Conservation (phyloP, 2,113 vertebrate genomes). For the Triplophysa dalaica region DNA sequence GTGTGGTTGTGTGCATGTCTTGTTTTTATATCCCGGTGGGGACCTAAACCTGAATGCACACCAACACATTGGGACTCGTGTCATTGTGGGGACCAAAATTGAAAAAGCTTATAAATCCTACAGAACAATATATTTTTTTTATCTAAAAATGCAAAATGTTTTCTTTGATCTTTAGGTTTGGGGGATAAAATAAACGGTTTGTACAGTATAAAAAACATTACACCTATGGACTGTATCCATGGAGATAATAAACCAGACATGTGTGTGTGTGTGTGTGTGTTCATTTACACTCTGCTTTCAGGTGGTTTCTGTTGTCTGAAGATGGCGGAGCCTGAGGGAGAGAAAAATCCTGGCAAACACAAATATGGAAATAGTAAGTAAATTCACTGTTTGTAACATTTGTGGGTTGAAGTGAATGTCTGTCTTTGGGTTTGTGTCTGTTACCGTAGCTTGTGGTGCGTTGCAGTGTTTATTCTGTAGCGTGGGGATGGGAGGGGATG, state of each 20-base stretch:
- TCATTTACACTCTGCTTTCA: constrained; percentile 22
- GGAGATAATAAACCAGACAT: background rate
- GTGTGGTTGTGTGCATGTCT: too few species aligned
- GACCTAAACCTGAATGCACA: too few species aligned
- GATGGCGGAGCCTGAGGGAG: background rate
- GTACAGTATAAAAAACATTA: background rate
- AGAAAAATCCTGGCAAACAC: constrained; percentile 9
- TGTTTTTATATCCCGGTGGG: too few species aligned
- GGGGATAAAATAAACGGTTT: too few species aligned
- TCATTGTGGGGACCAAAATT: too few species aligned
- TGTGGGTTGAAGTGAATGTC: background rate
- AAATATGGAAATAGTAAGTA: background rate
- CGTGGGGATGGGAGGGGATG: constrained; percentile 81
- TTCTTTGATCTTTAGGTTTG: too few species aligned
- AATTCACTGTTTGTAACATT: background rate
- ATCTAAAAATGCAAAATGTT: too few species aligned
- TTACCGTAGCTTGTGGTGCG: constrained; percentile 16
- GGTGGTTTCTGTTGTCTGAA: background rate
- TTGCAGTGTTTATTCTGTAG: constrained; percentile 73
- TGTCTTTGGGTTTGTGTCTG: background rate
- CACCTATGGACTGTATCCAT: too few species aligned
- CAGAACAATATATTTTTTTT: too few species aligned
- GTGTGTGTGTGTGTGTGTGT: background rate
- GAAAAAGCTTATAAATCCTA: too few species aligned
- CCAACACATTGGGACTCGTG: too few species aligned